A percentile compares a stretch with the other conserved stretches of the same genome.
Evolutionary conservation across 2,888 invertebrate species (phyloP).

Genomic region (Cataglyphis altisquamis): DNA sequence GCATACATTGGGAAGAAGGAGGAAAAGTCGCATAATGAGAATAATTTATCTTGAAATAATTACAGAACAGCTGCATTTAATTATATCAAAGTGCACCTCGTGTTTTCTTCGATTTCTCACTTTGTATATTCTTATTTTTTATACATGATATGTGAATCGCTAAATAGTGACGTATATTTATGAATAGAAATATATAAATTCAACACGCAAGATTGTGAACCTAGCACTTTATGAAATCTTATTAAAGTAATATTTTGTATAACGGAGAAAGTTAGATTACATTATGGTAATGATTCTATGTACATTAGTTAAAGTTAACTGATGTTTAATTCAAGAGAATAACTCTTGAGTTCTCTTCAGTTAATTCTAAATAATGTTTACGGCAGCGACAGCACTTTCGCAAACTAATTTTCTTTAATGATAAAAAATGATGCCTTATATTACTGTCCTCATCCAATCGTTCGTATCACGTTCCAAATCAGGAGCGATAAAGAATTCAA

Average conservation of each 20-base stretch:
- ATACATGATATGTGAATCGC: background rate
- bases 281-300: background rate
- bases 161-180: background rate
- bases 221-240: background rate
- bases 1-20: background rate
- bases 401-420: slow-evolving; percentile 30
- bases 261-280: background rate
- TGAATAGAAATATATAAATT: background rate
- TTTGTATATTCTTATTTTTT: background rate
- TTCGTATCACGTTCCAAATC: slow-evolving; percentile 9
- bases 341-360: background rate
- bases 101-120: background rate
- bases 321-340: slow-evolving; percentile 29
- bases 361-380: slow-evolving; percentile 30
- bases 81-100: background rate
- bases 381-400: slow-evolving; percentile 6
- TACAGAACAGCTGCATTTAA: background rate
- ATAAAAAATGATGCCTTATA: background rate
- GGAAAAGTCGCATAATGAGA: background rate
- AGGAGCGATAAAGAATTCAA: slow-evolving; percentile 6
- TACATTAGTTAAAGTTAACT: slow-evolving; percentile 16
- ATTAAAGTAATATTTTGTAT: background rate
- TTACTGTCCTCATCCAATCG: background rate
- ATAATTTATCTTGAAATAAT: background rate
- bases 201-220: background rate